phyloP scores from a whole-genome alignment of 1,140 invertebrate species.

The Anastrepha obliqua region DNA sequence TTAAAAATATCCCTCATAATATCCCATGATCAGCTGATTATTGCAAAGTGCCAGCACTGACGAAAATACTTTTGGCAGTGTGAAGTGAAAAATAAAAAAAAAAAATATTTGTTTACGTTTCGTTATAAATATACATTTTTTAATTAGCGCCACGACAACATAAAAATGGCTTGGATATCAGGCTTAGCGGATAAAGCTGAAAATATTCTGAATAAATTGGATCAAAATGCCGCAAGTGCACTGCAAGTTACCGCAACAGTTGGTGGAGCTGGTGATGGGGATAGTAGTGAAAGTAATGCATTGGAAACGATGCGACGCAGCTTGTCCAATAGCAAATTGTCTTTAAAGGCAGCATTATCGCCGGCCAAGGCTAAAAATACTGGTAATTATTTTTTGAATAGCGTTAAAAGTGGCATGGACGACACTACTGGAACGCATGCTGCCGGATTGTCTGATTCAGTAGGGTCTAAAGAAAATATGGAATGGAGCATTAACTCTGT shows the following conservation, averaged over 20 bases:
- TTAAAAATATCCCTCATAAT: neutral
- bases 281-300: conserved; percentile 1
- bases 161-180: conserved; percentile 79
- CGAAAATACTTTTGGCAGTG: neutral
- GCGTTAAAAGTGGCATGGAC: neutral
- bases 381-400: neutral
- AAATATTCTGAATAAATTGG: conserved; percentile 88
- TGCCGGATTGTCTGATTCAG: neutral
- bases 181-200: conserved; percentile 90
- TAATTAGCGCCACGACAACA: conserved; percentile 2
- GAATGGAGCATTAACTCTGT: conserved; percentile 29
- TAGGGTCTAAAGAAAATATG: neutral
- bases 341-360: conserved; percentile 16
- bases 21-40: neutral
- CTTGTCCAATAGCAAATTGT: conserved; percentile 41
- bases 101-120: conserved; percentile 27
- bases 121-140: neutral
- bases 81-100: neutral
- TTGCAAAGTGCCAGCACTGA: neutral
- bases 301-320: conserved; percentile 9
- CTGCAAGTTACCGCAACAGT: conserved; percentile 60
- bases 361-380: neutral
- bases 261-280: neutral
- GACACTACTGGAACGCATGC: neutral
- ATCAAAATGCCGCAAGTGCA: conserved; percentile 89